Base-by-base conservation (phyloP, 2,888 invertebrate genomes). In the Parthenolecanium corni region DNA sequence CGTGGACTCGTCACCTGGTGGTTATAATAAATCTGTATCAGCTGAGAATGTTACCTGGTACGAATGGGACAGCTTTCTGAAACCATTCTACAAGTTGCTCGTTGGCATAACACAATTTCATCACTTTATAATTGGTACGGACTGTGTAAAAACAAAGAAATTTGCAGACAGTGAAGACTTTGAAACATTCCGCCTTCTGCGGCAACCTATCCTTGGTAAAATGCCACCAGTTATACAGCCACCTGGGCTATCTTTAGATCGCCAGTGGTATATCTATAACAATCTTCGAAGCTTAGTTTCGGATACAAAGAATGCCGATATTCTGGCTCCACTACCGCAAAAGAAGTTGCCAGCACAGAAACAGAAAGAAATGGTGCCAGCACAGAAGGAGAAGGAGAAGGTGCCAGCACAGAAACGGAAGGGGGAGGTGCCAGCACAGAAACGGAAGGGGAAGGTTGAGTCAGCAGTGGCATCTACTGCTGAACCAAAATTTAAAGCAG, bases 261-360 rank as follows among this genome's bases (percentile, higher is more conserved):
- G 51, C 14, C 21, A 51, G n/a, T 51, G 51, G 51, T 51, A 51
- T n/a, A 11, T 23, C 11, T 51, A 51, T 51, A 24, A 51, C 6
- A 51, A 51, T 51, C 11, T 51, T 20, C 51, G 51, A 4, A 11
- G 21, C 24, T 51, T 51, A 18, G 51, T 51, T 51, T 51, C 21
- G 11, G 51, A 51, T n/a, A 20, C 6, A 20, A 20, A 18, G 51
- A 51, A 51, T 9, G 21, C 21, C 11, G 51, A 51, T 21, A n/a
- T 18, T 20, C 9, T 51, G 21, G 51, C 51, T 51, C 51, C 51
- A 51, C 9, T 51, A 23, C 23, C 51, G 9, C 6, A 46, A 46
- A 16, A 46, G 16, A 46, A 16, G n/a, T n/a, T n/a, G n/a, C n/a
- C n/a, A n/a, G n/a, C n/a, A n/a, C n/a, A n/a, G n/a, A n/a, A n/a